phyloP scores from a whole-genome alignment of 2,888 invertebrate species.

The Pristionchus arcanus region DNA sequence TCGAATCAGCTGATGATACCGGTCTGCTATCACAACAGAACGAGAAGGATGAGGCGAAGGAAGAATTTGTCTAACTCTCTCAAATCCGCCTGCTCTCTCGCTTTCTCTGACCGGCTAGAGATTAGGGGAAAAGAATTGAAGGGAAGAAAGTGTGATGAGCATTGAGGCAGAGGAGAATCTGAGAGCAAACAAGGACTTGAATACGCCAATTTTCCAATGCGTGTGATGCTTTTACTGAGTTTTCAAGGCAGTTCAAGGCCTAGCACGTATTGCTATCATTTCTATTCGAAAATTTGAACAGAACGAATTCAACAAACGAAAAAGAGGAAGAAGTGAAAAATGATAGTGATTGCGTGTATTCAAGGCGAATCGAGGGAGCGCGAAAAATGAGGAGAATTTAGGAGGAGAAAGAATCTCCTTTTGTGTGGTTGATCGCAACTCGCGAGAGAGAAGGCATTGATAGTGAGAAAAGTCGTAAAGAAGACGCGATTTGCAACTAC shows the following conservation, averaged over 20 bases:
- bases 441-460: constrained; percentile 25
- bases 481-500: constrained; percentile 20
- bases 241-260: background rate
- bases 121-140: background rate
- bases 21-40: constrained; percentile 21
- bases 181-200: constrained; percentile 27
- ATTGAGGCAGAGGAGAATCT: constrained; percentile 23
- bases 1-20: constrained; percentile 36
- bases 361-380: background rate
- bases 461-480: constrained; percentile 3
- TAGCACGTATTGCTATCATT: background rate
- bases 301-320: background rate
- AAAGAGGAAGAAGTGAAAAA: background rate
- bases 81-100: background rate
- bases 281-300: background rate
- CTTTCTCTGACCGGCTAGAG: background rate
- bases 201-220: background rate
- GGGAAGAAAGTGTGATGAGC: background rate
- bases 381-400: background rate
- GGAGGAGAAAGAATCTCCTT: background rate
- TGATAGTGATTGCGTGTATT: background rate
- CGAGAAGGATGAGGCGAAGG: background rate
- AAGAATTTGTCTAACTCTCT: background rate
- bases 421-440: constrained; percentile 20
- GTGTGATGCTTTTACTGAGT: background rate